phyloP scores from a whole-genome alignment of 2,113 vertebrate genomes.

The Isurus oxyrinchus region DNA sequence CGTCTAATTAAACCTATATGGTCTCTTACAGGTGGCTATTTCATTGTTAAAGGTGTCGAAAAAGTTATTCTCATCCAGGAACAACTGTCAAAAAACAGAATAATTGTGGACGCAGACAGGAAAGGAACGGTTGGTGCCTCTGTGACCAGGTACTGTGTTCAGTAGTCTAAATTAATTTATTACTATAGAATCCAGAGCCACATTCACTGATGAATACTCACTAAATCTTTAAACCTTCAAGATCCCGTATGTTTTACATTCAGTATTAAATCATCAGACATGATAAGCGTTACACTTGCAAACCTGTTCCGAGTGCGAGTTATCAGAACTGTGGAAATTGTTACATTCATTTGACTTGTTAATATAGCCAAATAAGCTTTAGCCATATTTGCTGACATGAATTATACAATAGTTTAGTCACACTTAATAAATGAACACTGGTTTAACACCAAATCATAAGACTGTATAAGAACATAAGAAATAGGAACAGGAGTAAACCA shows the following conservation, averaged over 20 bases:
- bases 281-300: neutral
- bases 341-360: neutral
- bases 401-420: neutral
- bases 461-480: no score
- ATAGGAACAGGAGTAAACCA: no score
- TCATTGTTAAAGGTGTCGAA: slow-evolving; percentile 96
- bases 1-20: neutral
- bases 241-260: neutral
- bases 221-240: neutral
- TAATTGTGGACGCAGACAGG: slow-evolving; percentile 94
- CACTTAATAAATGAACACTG: no score
- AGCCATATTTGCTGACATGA: neutral
- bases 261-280: neutral
- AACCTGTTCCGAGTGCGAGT: neutral
- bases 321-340: neutral
- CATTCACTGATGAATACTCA: neutral
- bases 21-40: slow-evolving; percentile 76
- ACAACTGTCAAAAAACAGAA: slow-evolving; percentile 96
- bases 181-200: neutral
- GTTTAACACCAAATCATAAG: no score
- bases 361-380: neutral
- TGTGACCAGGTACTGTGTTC: slow-evolving; percentile 77
- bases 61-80: slow-evolving; percentile 98
- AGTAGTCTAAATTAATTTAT: neutral
- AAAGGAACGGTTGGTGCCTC: slow-evolving; percentile 91